Percentiles rank a stretch among this genome's conserved stretches.
These are phyloP conservation scores for Ypsolopha scabrella DNA, from an alignment of 2,888 invertebrate genomes.

Conservation along the genomic window DNA sequence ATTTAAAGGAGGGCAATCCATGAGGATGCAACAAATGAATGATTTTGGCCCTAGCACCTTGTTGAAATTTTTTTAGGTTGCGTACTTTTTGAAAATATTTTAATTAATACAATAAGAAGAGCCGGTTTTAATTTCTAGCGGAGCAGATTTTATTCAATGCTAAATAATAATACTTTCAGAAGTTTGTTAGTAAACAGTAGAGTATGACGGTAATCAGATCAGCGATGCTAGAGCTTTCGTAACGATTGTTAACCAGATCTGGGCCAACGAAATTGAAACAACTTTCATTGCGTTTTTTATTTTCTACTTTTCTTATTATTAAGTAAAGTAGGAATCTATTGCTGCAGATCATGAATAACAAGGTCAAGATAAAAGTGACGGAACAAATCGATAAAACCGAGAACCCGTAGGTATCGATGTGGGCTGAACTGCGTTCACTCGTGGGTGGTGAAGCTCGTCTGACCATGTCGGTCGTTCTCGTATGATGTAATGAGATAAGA, in stretches of 20 bases:
- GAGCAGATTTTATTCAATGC: background rate
- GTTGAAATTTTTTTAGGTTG: no score
- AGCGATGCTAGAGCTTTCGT: conserved; percentile 17
- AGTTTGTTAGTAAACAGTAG: background rate
- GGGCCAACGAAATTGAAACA: conserved; percentile 52
- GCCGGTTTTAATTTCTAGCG: no score
- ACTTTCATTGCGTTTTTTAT: conserved; percentile 36
- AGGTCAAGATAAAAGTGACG: conserved; percentile 4
- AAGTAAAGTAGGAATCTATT: background rate
- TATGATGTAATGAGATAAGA: no score
- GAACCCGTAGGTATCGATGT: no score
- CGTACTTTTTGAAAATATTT: no score
- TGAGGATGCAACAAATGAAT: no score
- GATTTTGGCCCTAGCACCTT: no score
- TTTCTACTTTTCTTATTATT: conserved; percentile 19
- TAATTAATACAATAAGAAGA: no score
- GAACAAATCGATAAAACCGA: background rate
- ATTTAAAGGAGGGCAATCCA: no score
- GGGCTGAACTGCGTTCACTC: no score
- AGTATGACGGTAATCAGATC: background rate
- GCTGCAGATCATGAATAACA: conserved; percentile 5
- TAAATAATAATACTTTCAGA: background rate
- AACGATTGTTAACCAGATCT: conserved; percentile 34
- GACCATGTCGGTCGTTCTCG: no score
- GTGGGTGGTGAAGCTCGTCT: no score